Conservation (phyloP, 2,113 vertebrate species). For the Lipotes vexillifer region DNA sequence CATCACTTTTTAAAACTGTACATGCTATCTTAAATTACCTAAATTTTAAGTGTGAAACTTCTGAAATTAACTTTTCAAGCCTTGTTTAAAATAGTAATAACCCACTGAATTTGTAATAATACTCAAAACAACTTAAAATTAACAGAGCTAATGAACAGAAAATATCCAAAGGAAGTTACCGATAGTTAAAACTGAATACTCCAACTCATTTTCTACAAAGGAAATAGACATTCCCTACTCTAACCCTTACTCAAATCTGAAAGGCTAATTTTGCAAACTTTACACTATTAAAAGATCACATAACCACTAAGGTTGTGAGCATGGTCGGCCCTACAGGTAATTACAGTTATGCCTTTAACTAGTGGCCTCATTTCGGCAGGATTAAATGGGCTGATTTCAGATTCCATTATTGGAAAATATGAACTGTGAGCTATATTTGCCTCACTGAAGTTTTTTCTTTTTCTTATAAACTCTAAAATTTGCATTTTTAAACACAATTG, state of each 20-base stretch:
- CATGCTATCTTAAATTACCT: neutral
- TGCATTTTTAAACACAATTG: neutral
- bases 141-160: neutral
- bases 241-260: neutral
- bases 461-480: neutral
- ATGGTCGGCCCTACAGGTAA: neutral
- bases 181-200: neutral
- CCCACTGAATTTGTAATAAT: neutral
- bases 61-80: neutral
- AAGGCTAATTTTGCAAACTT: neutral
- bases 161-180: neutral
- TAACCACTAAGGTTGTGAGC: neutral
- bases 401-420: neutral
- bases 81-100: slow-evolving; percentile 9
- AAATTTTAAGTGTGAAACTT: neutral
- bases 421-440: neutral
- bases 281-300: neutral
- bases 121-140: neutral
- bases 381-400: neutral
- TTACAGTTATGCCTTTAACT: neutral
- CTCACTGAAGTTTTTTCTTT: neutral
- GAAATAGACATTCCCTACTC: neutral
- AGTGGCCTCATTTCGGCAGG: neutral
- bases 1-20: neutral
- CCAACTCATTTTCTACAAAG: neutral